Percentiles rank a stretch among this genome's conserved stretches.
Evolutionary conservation across 1,140 invertebrate species (phyloP).

Genomic region (Zaprionus camerounensis): DNA sequence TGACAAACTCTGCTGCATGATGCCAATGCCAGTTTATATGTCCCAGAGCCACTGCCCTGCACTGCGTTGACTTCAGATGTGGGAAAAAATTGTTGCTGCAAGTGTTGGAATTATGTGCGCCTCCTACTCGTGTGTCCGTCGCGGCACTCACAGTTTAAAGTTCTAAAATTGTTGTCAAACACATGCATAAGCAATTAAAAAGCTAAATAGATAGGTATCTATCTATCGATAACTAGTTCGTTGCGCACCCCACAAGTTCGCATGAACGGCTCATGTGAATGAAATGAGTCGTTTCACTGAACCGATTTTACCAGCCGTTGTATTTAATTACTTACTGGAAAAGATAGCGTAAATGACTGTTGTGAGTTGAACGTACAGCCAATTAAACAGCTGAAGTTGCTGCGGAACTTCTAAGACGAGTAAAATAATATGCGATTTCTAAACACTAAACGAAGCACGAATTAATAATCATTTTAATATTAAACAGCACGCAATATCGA

Average conservation of each 20-base stretch:
- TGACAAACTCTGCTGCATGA: constrained; percentile 13
- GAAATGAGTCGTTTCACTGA: background rate
- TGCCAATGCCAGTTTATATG: constrained; percentile 9
- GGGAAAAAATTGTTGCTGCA: background rate
- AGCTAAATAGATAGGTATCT: background rate
- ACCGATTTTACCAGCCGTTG: background rate
- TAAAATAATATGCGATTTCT: too few species aligned
- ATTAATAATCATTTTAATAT: background rate
- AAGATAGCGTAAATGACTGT: too few species aligned
- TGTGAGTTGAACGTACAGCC: too few species aligned
- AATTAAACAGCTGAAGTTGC: too few species aligned
- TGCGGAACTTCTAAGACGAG: too few species aligned
- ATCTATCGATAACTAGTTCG: constrained; percentile 5
- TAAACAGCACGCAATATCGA: background rate
- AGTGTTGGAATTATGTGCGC: background rate
- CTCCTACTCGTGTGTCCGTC: background rate
- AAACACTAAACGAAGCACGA: too few species aligned
- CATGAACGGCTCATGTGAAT: background rate
- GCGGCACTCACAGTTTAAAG: background rate
- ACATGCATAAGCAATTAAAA: constrained; percentile 8
- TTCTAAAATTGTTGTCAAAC: constrained; percentile 11
- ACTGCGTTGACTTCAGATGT: background rate
- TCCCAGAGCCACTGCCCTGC: constrained; percentile 20
- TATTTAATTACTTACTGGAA: background rate
- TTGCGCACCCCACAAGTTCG: background rate